phyloP scores from a whole-genome alignment of 1,140 invertebrate genomes.

The Cydia amplana region DNA sequence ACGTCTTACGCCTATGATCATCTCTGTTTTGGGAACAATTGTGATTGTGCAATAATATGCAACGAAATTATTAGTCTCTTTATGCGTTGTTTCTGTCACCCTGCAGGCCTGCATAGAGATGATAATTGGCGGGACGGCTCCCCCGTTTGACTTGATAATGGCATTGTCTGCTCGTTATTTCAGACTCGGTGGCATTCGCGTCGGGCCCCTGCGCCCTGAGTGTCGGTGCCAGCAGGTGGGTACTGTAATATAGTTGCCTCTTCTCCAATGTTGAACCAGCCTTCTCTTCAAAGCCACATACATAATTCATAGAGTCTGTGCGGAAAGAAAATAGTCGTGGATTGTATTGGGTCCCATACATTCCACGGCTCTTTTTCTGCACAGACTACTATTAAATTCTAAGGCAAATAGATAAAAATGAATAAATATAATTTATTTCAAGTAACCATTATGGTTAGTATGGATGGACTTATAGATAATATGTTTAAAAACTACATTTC shows the following conservation, averaged over 20 bases:
- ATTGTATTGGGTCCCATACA: no score
- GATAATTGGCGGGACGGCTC: slow-evolving; percentile 52
- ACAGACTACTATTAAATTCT: no score
- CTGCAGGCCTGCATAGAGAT: slow-evolving; percentile 35
- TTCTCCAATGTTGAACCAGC: background rate
- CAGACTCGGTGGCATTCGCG: slow-evolving; percentile 72
- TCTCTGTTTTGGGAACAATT: slow-evolving; percentile 43
- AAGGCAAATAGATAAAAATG: no score
- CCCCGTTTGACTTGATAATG: slow-evolving; percentile 70
- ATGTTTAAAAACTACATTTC: no score
- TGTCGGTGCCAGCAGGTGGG: slow-evolving; percentile 61
- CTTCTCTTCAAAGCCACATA: background rate
- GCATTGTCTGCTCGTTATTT: slow-evolving; percentile 77
- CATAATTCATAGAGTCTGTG: no score
- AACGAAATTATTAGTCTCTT: background rate
- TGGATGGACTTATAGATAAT: no score
- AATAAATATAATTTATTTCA: no score
- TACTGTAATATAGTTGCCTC: slow-evolving; percentile 44
- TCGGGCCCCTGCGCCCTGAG: slow-evolving; percentile 57
- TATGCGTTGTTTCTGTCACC: background rate
- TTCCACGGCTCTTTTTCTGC: no score
- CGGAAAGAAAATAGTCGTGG: no score
- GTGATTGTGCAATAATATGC: slow-evolving; percentile 4
- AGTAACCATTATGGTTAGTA: no score
- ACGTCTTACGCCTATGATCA: slow-evolving; percentile 50